Base-by-base conservation (phyloP, 2,888 invertebrate species). In the Eupithecia dodoneata region DNA sequence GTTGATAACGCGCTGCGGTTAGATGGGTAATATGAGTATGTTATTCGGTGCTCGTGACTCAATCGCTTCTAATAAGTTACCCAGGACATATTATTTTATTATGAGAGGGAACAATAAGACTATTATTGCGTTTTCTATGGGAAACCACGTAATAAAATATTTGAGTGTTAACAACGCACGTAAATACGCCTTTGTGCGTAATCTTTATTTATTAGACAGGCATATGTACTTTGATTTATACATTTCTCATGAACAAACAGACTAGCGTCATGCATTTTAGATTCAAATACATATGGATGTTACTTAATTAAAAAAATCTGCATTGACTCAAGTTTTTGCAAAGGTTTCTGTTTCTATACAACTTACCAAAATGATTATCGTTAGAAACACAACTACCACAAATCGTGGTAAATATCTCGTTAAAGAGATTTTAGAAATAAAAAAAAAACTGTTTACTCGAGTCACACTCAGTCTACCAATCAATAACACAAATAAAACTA, bases 11-110 rank as follows among this genome's bases (percentile, higher is more conserved):
- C 4, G 18, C 30, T 65, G 30, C 42, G 47, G 41, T 71, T 15
- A 45, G 18, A 13, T 76, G 7, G 59, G 41, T 70, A 70, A 41
- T 13, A 13, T 76, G 7, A 47, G 41, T 70, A 70, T 42, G 66
- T 42, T 42, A 30, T 12, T 63, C 10, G 12, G 30, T 63, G 63
- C 30, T 10, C 4, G 63, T 63, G 63, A 63, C 63, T 30, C 18
- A 63, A 12, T 5, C 30, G 63, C 63, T 63, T 63, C 30, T 63
- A 30, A 63, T 63, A 63, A 63, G 10, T 63, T 63, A 30, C 63
- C 63, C 4, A 12, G 10, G 63, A 63, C 30, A 30, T 63, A 63
- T 63, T 63, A 63, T 63, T 63, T 63, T 63, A 66, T 66, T 66
- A 42, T 42, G 41, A 42, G 41, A 65, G 15, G 15, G 66, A 66